Conservation (phyloP, 2,113 vertebrate genomes). For the Paradoxurus hermaphroditus region DNA sequence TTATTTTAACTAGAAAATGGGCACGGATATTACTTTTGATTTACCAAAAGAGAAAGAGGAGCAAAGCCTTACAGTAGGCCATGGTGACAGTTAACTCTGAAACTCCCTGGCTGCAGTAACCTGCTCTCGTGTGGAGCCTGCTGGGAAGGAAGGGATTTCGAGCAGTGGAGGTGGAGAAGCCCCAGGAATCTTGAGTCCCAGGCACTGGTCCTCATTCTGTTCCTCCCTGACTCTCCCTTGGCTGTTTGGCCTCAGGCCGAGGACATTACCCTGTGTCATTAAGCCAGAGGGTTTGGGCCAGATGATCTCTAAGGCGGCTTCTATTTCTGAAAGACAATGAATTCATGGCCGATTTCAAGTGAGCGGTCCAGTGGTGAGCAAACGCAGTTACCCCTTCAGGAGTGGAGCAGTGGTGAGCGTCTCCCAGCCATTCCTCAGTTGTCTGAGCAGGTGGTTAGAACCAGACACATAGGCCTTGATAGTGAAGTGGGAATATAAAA, state of each 20-base stretch:
- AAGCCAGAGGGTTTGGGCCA: background rate
- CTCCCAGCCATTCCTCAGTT: background rate
- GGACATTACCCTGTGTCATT: background rate
- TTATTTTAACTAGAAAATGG: background rate
- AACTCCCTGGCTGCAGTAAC: background rate
- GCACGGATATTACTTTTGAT: background rate
- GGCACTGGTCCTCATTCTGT: background rate
- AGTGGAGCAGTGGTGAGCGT: background rate
- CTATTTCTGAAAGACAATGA: background rate
- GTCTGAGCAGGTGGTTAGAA: constrained; percentile 42
- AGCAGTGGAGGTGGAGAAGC: background rate
- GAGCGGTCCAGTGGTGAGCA: background rate
- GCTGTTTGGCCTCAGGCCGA: background rate
- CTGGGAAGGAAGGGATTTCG: background rate
- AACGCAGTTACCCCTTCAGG: background rate
- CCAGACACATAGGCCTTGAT: background rate
- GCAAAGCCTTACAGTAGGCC: background rate
- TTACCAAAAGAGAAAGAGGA: background rate
- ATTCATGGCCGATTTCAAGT: background rate
- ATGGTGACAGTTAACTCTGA: background rate
- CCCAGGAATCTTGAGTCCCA: background rate
- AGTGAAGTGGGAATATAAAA: constrained; percentile 48
- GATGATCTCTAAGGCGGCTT: background rate
- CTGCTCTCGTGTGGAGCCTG: background rate
- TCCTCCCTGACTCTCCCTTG: background rate